phyloP scores from a whole-genome alignment of 1,140 invertebrate species.

The Neotoxoptera formosana region DNA sequence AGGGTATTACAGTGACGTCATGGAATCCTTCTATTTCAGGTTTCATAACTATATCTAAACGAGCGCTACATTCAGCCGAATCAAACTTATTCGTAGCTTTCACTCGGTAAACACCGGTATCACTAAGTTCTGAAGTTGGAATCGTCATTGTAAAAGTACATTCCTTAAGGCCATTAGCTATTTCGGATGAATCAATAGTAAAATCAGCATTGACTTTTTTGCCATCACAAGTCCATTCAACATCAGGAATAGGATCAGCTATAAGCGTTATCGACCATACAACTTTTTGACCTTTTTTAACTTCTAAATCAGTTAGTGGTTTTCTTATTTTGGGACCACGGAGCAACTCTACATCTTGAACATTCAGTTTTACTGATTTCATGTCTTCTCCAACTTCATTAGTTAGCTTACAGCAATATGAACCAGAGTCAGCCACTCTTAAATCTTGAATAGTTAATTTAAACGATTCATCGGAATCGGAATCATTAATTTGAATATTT shows the following conservation, averaged over 20 bases:
- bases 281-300: constrained; percentile 74
- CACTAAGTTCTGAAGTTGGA: constrained; percentile 72
- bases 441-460: constrained; percentile 73
- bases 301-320: constrained; percentile 73
- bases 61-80: constrained; percentile 71
- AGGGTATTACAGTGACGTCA: constrained; percentile 76
- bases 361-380: constrained; percentile 73
- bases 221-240: constrained; percentile 68
- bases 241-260: constrained; percentile 78
- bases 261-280: constrained; percentile 79
- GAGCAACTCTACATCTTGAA: constrained; percentile 78
- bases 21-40: constrained; percentile 79
- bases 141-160: constrained; percentile 76
- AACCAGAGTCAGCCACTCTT: constrained; percentile 76
- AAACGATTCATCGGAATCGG: constrained; percentile 76
- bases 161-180: constrained; percentile 78
- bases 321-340: constrained; percentile 78
- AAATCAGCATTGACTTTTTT: constrained; percentile 64
- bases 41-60: constrained; percentile 75
- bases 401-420: constrained; percentile 77
- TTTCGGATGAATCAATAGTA: constrained; percentile 69
- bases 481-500: constrained; percentile 68
- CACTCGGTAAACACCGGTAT: constrained; percentile 84
- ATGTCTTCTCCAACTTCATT: constrained; percentile 80
- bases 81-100: constrained; percentile 81